phyloP scores from a whole-genome alignment of 2,797 vertebrate species.

The Sebastes umbrosus region DNA sequence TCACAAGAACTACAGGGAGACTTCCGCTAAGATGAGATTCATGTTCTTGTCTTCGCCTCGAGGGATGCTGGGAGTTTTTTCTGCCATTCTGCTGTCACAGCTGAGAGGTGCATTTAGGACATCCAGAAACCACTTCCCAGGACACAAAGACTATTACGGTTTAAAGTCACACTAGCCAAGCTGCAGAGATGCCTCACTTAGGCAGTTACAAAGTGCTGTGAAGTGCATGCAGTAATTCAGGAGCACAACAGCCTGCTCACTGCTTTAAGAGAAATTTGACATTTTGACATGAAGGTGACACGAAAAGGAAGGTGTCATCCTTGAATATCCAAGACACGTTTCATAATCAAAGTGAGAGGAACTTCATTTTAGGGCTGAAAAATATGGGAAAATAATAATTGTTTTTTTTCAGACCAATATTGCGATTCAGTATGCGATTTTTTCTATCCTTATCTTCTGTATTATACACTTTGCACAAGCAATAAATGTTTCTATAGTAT shows the following conservation, averaged over 20 bases:
- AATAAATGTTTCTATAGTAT: too few relatives aligned
- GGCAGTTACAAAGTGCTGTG: background rate
- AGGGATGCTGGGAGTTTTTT: background rate
- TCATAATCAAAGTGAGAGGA: too few relatives aligned
- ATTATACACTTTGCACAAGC: too few relatives aligned
- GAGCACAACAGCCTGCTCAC: background rate
- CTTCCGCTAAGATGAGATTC: constrained; percentile 41
- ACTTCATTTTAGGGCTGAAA: too few relatives aligned
- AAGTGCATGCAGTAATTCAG: background rate
- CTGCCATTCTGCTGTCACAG: background rate
- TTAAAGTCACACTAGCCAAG: background rate
- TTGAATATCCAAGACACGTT: too few relatives aligned
- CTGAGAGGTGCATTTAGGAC: constrained; percentile 21
- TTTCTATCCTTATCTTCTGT: too few relatives aligned
- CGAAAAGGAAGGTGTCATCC: too few relatives aligned
- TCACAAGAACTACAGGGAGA: constrained; percentile 14
- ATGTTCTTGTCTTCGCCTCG: constrained; percentile 31
- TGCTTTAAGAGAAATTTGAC: background rate
- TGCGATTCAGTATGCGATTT: too few relatives aligned
- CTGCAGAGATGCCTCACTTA: background rate
- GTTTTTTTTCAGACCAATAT: too few relatives aligned
- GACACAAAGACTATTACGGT: background rate
- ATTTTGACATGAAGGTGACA: too few relatives aligned
- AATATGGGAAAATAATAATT: too few relatives aligned
- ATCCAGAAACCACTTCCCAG: background rate